Conservation (phyloP, 2,888 invertebrate species). For the Melinaea marsaeus region DNA sequence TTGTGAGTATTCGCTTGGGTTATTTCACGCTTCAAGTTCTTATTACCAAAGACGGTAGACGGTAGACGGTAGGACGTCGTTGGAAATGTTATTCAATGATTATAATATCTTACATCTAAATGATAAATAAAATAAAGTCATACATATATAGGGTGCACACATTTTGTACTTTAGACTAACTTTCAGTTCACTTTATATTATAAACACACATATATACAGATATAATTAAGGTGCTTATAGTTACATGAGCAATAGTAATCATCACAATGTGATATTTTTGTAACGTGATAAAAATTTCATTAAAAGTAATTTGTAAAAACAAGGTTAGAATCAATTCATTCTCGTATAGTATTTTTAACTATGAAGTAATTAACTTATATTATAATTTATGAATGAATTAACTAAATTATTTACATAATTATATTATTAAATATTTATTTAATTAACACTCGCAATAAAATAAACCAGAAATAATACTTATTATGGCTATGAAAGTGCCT, state of each 20-base stretch:
- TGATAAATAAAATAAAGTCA: not conserved
- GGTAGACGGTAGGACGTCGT: not conserved
- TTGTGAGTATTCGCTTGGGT: conserved; percentile 63
- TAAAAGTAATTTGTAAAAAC: too few relatives aligned
- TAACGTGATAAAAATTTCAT: too few relatives aligned
- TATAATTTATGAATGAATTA: too few relatives aligned
- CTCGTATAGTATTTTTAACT: too few relatives aligned
- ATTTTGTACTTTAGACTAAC: conserved; percentile 53
- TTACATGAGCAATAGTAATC: conserved; percentile 58
- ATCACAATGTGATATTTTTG: conserved; percentile 23
- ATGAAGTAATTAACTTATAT: too few relatives aligned
- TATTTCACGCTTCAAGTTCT: conserved; percentile 61
- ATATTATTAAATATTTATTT: too few relatives aligned
- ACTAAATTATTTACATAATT: too few relatives aligned
- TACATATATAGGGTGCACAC: conserved; percentile 41
- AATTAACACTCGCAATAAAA: not conserved
- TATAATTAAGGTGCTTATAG: conserved; percentile 48
- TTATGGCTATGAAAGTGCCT: conserved; percentile 26
- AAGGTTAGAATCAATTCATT: too few relatives aligned
- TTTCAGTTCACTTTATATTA: conserved; percentile 24
- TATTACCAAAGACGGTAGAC: conserved; percentile 40
- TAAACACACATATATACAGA: conserved; percentile 12
- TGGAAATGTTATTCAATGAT: too few relatives aligned
- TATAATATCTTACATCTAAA: not conserved
- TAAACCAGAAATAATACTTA: conserved; percentile 27